Conservation (phyloP, 2,797 vertebrate species). For the Fringilla coelebs region DNA sequence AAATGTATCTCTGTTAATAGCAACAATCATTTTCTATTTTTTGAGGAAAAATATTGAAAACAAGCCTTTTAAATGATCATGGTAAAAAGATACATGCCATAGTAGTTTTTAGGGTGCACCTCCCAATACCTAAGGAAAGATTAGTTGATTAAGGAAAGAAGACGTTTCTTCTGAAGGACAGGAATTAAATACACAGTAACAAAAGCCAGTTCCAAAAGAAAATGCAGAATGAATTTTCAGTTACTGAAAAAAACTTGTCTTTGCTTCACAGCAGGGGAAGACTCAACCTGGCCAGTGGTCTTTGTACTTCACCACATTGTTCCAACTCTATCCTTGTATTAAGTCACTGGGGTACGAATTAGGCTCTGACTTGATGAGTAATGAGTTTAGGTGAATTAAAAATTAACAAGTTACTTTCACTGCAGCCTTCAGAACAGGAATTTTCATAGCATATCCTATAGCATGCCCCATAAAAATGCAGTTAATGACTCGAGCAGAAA, state of each 20-base stretch:
- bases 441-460: not conserved
- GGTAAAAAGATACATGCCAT: not conserved
- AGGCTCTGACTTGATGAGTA: not conserved
- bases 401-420: not conserved
- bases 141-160: not conserved
- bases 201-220: not conserved
- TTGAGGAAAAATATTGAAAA: not conserved
- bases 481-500: not conserved
- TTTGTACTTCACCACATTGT: not conserved
- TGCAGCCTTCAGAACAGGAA: not conserved
- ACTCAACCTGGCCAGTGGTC: not conserved
- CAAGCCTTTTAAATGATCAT: not conserved
- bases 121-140: not conserved
- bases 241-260: not conserved
- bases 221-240: not conserved
- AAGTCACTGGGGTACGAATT: not conserved
- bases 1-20: not conserved
- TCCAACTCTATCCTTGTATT: not conserved
- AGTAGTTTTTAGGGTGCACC: not conserved
- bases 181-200: not conserved
- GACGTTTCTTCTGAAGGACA: not conserved
- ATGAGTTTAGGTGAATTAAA: not conserved
- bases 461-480: not conserved
- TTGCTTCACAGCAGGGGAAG: not conserved
- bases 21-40: not conserved